Evolutionary conservation across 2,888 invertebrate species (phyloP), one percentile per base, ranked within the genome.

Genomic region (Aromia moschata): DNA sequence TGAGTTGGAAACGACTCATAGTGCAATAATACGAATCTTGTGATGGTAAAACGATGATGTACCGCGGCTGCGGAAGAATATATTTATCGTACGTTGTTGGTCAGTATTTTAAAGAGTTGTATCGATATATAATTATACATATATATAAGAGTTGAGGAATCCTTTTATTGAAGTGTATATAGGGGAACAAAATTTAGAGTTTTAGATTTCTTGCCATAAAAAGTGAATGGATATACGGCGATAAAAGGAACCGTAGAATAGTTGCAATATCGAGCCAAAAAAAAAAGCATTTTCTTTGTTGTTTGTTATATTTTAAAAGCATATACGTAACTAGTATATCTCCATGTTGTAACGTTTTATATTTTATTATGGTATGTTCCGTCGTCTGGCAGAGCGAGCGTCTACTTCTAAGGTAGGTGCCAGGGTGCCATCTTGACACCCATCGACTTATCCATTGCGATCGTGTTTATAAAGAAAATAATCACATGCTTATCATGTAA

Each of bases 241-340:
- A 25, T 25, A 25, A 25, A 25, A 64, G n/a, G 58, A 68, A 63
- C 58, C 51, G 65, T 76, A 74, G 74, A 70, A 54, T 69, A 71
- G 73, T 67, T 69, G 73, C 74, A 74, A 73, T 75, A 73, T 68
- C 67, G 64, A 67, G 75, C 74, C n/a, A n/a, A n/a, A n/a, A 74
- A 74, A 74, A 75, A 69, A 71, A 57, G 65, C 72, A 72, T 72
- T 74, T 74, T 71, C 68, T 74, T 74, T 75, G 71, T 72, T 74
- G 67, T 73, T 72, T 70, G 69, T 69, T 70, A 65, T 66, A 67
- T 62, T 68, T 69, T 70, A 67, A 58, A 62, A 63, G 45, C 65
- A 52, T 64, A 59, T 61, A 56, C 57, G 53, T 65, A 67, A n/a
- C n/a, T n/a, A n/a, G 70, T 71, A 72, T 67, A 69, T 71, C 66